Evolutionary conservation across 2,113 vertebrate genomes (phyloP), one percentile per base, ranked within the genome.

Genomic region (Bambusicola thoracicus): DNA sequence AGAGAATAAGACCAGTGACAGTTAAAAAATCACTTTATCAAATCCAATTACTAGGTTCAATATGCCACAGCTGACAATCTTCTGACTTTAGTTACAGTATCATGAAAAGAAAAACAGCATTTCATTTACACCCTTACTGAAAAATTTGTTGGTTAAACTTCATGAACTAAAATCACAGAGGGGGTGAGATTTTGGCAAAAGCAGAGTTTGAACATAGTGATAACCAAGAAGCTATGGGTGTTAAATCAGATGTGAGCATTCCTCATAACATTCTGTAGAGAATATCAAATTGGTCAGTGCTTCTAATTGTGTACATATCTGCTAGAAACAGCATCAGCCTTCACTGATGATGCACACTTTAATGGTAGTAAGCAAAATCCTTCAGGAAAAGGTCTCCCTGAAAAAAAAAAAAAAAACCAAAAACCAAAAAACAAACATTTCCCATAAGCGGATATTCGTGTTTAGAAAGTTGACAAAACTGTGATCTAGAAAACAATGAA

Each of bases 61-160:
- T 85, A 40, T 81, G 78, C 88, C 82, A 87, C 38, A 84, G 72
- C 51, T 77, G 86, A 84, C 76, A 61, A 38, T 82, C 67, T 83
- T 16, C 61, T 85, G 44, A 76, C 44, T 96, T 90, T 43, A 79
- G 56, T 83, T 85, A 69, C 2, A 80, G 34, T 4, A 8, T 7
- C 75, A 5, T 69, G 49, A 2, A 13, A 73, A 56, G 43, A 79
- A 38, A 72, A 88, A 38, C 66, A 20, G 12, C 21, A 24, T 46
- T 75, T 56, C 17, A 56, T 80, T 81, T 58, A 53, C n/a, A 78
- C 34, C 7, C 8, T 20, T 38, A 2, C 0, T 8, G 53, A 44
- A 72, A 90, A 92, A 6, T 19, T 32, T 14, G 3, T 49, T 68
- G 4, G 3, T 49, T 92, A 74, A 87, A 70, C 8, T 49, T 49